Evolutionary conservation across 2,797 vertebrate species (phyloP), one percentile per base, ranked within the genome.

Genomic region (Lemur catta): DNA sequence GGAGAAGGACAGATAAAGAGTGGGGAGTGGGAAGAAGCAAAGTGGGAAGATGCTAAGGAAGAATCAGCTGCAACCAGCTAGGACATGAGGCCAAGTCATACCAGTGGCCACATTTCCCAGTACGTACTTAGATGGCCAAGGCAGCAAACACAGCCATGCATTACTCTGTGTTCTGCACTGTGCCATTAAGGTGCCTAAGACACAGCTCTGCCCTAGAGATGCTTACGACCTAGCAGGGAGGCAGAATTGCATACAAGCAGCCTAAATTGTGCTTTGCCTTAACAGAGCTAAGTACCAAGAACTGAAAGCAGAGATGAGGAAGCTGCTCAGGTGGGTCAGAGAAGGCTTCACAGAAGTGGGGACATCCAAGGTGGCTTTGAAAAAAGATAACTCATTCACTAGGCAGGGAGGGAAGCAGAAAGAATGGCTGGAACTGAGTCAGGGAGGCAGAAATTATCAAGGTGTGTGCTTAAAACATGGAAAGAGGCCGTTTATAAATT

Each of bases 381-480:
- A 52, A 91, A 33, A 28, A 69, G 48, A 20, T 30, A 46, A 50
- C 28, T 24, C 63, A 57, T 50, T 91, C 63, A 35, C 52, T 20
- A 13, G 4, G 35, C n/a, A 28, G 28, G 22, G 15, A 84, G 1
- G 24, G 24, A 55, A 48, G 15, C 43, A 46, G 35, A 75, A 20
- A 15, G 14, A 20, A 81, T 2, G 3, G 14, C 1, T 0, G 0
- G 30, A 50, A 12, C 30, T 7, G 38, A 88, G n/a, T 55, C 28
- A 33, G 18, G 26, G 14, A 48, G 4, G 35, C 33, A 78, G 59
- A 88, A 85, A 57, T 57, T 13, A 13, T 15, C 12, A 0, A 46
- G 14, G 30, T 22, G 33, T 20, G 15, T n/a, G 50, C 41, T 4
- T 41, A 9, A 52, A 15, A 65, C 48, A 35, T 28, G 24, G 46